These are phyloP conservation scores for Pollimyrus isidori DNA, from an alignment of 2,113 vertebrate genomes.

Conservation along the genomic window DNA sequence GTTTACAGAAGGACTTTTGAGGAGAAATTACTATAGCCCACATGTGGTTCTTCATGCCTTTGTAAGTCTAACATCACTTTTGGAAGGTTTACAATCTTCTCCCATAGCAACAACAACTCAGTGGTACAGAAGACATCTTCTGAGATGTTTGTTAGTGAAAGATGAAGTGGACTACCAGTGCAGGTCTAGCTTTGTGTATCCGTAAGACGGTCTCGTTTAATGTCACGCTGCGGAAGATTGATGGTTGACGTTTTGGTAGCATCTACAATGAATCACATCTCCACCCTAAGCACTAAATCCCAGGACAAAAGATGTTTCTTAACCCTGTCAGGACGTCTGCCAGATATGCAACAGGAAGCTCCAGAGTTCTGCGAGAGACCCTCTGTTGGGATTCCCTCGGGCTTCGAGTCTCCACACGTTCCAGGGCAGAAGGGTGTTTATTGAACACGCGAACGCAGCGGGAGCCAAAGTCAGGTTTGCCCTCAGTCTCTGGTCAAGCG, in stretches of 20 bases:
- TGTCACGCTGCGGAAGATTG: neutral
- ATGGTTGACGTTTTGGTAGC: neutral
- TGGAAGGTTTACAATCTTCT: neutral
- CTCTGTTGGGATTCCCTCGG: neutral
- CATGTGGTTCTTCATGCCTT: neutral
- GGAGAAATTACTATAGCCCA: neutral
- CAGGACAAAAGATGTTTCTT: neutral
- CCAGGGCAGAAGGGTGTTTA: neutral
- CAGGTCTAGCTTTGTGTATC: neutral
- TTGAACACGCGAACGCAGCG: no score
- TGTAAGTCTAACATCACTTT: neutral
- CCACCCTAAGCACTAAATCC: neutral
- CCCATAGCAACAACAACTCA: neutral
- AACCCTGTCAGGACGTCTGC: neutral
- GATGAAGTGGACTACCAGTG: neutral
- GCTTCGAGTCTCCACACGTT: neutral
- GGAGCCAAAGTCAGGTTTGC: constrained; percentile 20
- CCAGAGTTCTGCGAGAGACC: neutral
- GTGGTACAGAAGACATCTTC: neutral
- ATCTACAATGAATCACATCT: neutral
- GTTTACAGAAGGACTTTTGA: neutral
- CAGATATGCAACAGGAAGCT: neutral
- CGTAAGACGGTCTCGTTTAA: neutral
- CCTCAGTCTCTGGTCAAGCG: constrained; percentile 27
- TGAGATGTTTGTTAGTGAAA: neutral